Base-by-base conservation (phyloP, 2,113 vertebrate genomes). In the Pteruthius melanotis region DNA sequence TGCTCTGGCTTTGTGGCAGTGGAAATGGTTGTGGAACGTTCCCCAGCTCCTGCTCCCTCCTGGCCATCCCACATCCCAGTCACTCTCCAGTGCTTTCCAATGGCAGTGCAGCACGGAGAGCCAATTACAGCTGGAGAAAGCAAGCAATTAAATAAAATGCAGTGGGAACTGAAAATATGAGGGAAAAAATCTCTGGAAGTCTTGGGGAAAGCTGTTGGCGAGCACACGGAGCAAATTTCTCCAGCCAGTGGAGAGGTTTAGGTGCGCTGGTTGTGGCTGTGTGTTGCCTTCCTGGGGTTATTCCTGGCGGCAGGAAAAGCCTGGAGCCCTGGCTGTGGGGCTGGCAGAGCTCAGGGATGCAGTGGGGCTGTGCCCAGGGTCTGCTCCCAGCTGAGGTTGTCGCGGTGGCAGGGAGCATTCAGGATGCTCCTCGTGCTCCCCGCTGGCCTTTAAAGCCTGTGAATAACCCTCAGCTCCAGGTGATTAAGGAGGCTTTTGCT, bases 401-500 rank as follows among this genome's bases (percentile, higher is more conserved):
- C 0, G 4, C 4, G 28, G 33, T 3, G 17, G 40, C 4, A 4
- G 22, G 13, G 30, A 65, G 22, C 2, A 0, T 12, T 31, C 28
- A 6, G 64, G n/a, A 17, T 54, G 63, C 26, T 83, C 35, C 30
- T 50, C 2, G 0, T 14, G 53, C 28, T 90, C 94, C 53, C 70
- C 1, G 2, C 52, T 92, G 91, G 64, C 89, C 94, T 94, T 89
- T 91, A 85, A 72, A 95, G 81, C 70, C 84, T 0, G 5, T 60
- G 87, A 95, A 89, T 89, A 92, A 95, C 82, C 87, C 89, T 53
- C 90, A 37, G 77, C 87, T 95, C 53, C 69, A 10, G 44, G 81
- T 42, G 93, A 93, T 94, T 95, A 91, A 39, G 57, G 89, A 22
- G 65, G 93, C 61, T 94, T 95, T 94, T 66, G 57, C 65, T 33